Evolutionary conservation across 2,888 invertebrate genomes (phyloP), one percentile per base, ranked within the genome.

Genomic region (Mechanitis mazaeus): DNA sequence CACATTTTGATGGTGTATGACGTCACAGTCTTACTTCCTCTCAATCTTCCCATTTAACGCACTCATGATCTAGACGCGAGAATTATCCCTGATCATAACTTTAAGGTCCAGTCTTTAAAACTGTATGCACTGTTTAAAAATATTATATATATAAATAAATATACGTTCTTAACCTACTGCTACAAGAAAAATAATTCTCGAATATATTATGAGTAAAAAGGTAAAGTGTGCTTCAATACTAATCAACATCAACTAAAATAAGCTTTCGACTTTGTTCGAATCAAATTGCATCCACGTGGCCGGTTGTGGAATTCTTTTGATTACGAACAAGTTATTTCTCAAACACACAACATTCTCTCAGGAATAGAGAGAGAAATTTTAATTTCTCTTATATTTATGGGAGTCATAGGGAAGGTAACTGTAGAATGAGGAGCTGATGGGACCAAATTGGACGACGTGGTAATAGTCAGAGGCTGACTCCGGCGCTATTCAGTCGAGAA

Each of bases 401-500:
- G 90, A 88, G 73, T 93, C 92, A 69, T 91, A 90, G 69, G 92
- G 92, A 74, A 93, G 88, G 79, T 93, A 93, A 76, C 94, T 94
- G 83, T 94, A 94, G 87, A 94, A 94, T 78, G 92, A 92, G 81
- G 94, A 93, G 86, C 93, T 94, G 72, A 94, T 91, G 76, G 94
- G 94, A 80, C 92, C 92, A 76, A 92, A 92, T 76, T 92, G 92
- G 87, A 94, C 85, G 80, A 87, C 86, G 84, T 93, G 92, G 86
- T 93, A 94, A 88, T 92, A 92, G 81, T 93, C 92, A 92, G 94
- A 93, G 92, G 92, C 92, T 82, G 92, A 92, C 92, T 93, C 93
- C 91, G 92, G 92, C 85, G 91, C 92, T 91, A 92, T 92, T 95
- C 95, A 97, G 92, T 97, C 97, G 87, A 98, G 94, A 91, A 98